Conservation (phyloP, 2,888 invertebrate species). For the Pheosia gnoma region DNA sequence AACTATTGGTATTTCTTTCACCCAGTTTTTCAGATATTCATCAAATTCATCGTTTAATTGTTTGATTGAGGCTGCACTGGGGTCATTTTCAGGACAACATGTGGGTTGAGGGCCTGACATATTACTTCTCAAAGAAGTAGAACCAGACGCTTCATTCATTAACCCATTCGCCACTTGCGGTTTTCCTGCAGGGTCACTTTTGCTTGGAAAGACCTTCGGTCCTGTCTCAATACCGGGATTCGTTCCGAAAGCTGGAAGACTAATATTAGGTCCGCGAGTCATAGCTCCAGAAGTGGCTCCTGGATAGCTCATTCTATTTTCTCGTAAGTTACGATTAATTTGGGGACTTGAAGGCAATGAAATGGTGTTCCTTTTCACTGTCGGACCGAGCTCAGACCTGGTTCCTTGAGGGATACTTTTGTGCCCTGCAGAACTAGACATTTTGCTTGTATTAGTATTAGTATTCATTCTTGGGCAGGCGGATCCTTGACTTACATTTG, state of each 20-base stretch:
- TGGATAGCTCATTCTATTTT: background rate
- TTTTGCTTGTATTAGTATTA: background rate
- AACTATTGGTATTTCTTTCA: slow-evolving; percentile 53
- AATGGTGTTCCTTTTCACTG: background rate
- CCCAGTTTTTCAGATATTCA: slow-evolving; percentile 55
- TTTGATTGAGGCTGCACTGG: slow-evolving; percentile 21
- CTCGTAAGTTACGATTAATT: background rate
- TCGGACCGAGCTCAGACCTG: background rate
- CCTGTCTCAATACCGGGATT: background rate
- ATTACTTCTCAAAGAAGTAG: background rate
- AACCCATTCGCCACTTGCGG: background rate
- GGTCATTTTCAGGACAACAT: slow-evolving; percentile 6
- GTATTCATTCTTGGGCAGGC: background rate
- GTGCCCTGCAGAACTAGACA: background rate
- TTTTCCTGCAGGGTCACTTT: background rate
- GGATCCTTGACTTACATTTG: background rate
- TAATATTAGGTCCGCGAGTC: background rate
- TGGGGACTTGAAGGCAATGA: background rate
- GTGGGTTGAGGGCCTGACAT: background rate
- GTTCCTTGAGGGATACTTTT: background rate
- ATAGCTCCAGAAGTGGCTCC: background rate
- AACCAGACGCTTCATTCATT: background rate
- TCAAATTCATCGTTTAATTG: slow-evolving; percentile 51
- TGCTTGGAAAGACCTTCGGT: background rate
- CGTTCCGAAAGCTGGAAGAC: background rate